phyloP scores from a whole-genome alignment of 92 coral and sea anemone genomes.

The Phenganax marumi region DNA sequence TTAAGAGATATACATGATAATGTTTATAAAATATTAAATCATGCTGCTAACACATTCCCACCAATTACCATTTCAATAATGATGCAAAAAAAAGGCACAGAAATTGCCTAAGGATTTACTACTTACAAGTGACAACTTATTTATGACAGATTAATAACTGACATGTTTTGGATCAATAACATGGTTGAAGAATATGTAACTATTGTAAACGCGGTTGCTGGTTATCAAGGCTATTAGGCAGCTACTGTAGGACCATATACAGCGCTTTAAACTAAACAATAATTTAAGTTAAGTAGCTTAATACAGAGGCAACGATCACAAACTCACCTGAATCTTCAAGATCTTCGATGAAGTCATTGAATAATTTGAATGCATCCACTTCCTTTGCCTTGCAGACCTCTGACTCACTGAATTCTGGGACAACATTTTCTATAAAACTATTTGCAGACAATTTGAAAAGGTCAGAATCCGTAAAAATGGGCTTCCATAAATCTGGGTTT shows the following conservation, averaged over 20 bases:
- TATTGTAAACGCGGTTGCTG: too few species aligned
- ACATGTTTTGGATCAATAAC: background rate
- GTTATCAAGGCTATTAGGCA: background rate
- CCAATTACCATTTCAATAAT: background rate
- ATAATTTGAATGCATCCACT: constrained; percentile 18
- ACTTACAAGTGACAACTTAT: background rate
- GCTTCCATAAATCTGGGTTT: constrained; percentile 48
- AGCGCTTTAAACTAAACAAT: background rate
- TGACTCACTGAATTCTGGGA: constrained; percentile 40
- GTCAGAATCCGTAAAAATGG: constrained; percentile 42
- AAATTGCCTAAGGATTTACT: too few species aligned
- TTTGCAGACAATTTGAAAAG: constrained; percentile 36
- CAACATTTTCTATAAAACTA: constrained; percentile 38
- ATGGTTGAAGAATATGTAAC: background rate
- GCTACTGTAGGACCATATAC: background rate
- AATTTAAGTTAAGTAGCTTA: background rate
- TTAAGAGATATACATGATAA: background rate
- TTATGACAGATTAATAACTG: background rate
- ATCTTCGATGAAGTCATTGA: constrained; percentile 10
- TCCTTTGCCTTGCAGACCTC: constrained; percentile 25
- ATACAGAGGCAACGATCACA: background rate
- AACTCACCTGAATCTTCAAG: background rate
- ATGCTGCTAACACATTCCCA: background rate
- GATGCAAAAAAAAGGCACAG: too few species aligned
- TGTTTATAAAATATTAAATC: background rate